Percentiles rank a stretch among this genome's conserved stretches.
Conservation (phyloP, 2,797 vertebrate genomes). For the Crenuchus spilurus region DNA sequence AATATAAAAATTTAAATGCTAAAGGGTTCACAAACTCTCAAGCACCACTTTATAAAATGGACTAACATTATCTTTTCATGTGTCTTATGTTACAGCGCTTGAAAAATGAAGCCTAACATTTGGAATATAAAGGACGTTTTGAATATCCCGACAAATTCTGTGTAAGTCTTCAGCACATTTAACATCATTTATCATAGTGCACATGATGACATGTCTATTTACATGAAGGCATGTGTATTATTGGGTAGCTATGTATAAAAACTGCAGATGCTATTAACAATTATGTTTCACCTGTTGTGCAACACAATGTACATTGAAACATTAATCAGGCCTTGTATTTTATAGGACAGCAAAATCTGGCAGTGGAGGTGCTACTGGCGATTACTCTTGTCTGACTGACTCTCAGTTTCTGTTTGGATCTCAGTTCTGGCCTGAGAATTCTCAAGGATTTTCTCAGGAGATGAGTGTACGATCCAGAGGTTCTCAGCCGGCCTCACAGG, state of each 20-base stretch:
- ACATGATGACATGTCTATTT: too few relatives aligned
- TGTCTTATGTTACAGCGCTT: neutral
- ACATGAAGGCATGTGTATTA: too few relatives aligned
- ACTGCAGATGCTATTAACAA: too few relatives aligned
- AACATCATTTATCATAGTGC: too few relatives aligned
- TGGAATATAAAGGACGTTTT: constrained; percentile 77
- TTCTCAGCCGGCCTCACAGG: constrained; percentile 85
- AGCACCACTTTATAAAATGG: too few relatives aligned
- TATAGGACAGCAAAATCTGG: constrained; percentile 35
- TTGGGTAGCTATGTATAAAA: too few relatives aligned
- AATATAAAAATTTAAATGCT: too few relatives aligned
- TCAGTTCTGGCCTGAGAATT: constrained; percentile 87
- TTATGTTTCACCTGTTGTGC: neutral
- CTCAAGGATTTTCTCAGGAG: constrained; percentile 80
- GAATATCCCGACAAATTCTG: constrained; percentile 66
- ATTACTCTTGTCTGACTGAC: constrained; percentile 81
- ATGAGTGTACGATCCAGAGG: constrained; percentile 73
- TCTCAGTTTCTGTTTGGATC: constrained; percentile 90
- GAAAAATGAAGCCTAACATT: constrained; percentile 71
- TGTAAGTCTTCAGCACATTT: constrained; percentile 55
- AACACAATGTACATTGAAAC: neutral
- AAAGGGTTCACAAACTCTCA: too few relatives aligned
- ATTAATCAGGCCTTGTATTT: neutral
- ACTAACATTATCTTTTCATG: neutral
- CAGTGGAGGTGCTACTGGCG: constrained; percentile 62